Evolutionary conservation across 2,797 vertebrate genomes (phyloP).

Genomic region (Ataeniobius toweri): DNA sequence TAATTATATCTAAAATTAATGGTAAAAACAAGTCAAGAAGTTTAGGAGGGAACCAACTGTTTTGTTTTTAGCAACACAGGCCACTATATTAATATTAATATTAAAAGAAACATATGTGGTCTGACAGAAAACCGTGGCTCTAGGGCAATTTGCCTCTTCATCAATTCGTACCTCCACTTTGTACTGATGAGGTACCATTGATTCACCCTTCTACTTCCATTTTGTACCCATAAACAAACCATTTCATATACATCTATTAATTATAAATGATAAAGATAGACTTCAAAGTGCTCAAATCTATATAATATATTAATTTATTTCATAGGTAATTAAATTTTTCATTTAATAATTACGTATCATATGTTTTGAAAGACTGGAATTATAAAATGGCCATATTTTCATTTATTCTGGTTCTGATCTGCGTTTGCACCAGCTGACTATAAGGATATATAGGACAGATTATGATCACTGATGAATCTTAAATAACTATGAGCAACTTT

Average conservation of each 20-base stretch:
- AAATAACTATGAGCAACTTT: too few species aligned
- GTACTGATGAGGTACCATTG: not conserved
- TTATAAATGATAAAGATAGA: not conserved
- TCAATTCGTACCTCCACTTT: not conserved
- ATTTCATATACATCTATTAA: not conserved
- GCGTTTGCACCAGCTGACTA: too few species aligned
- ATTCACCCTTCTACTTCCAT: not conserved
- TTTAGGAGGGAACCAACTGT: not conserved
- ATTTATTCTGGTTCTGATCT: too few species aligned
- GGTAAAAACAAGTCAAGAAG: not conserved
- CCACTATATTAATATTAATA: not conserved
- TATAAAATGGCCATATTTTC: too few species aligned
- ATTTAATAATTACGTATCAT: too few species aligned
- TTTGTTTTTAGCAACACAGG: not conserved
- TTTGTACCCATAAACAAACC: not conserved
- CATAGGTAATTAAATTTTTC: too few species aligned
- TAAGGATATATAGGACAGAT: too few species aligned
- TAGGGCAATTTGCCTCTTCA: not conserved
- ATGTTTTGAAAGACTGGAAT: too few species aligned
- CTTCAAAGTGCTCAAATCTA: not conserved
- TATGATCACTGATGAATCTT: too few species aligned
- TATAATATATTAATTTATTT: too few species aligned
- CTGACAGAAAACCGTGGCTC: not conserved
- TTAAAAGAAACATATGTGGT: not conserved
- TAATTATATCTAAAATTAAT: not conserved